Base-by-base conservation (phyloP, 1,140 invertebrate genomes). In the Teleopsis dalmanni region DNA sequence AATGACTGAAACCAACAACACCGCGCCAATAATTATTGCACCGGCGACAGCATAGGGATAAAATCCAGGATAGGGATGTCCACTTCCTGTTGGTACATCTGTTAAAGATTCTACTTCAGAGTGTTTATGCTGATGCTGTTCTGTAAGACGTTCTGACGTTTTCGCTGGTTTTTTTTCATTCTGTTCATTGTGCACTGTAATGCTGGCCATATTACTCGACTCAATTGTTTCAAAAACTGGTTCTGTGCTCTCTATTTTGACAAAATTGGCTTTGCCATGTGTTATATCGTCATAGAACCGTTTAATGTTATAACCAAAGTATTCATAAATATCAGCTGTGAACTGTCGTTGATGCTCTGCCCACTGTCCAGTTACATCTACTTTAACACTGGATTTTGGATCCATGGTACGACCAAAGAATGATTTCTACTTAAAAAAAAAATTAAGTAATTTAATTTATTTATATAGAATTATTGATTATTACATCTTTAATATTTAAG, bases 291-390 rank as follows among this genome's bases (percentile, higher is more conserved):
- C 51, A 18, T 40, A 56, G 16, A 50, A 64, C 2, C 56, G 57
- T 25, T 52, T 47, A 5, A 66, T 26, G 2, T 60, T 63, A 26
- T 62, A 47, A 7, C 63, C 64, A 33, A 51, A 66, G 26, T 66
- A 66, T 45, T 66, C 63, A 41, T 59, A 64, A 27, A 66, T 56
- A 31, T 66, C 63, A n/a, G 63, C 63, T 18, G 21, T 54, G 9
- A 66, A 63, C 33, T 60, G 50, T 4, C 61, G 51, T n/a, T 56
- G 58, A 51, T 64, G 57, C 45, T 66, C 64, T 3, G 56, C 53
- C 64, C 64, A 66, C 33, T 66, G 64, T 4, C 64, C 64, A 49
- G 64, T 60, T 19, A 66, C 50, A 38, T 66, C 60, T 1, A 66
- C 50, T 16, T 57, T 57, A 3, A 66, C 63, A 25, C 62, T 61